phyloP scores from a whole-genome alignment of 2,888 invertebrate genomes.

The Trichogramma evanescens region DNA sequence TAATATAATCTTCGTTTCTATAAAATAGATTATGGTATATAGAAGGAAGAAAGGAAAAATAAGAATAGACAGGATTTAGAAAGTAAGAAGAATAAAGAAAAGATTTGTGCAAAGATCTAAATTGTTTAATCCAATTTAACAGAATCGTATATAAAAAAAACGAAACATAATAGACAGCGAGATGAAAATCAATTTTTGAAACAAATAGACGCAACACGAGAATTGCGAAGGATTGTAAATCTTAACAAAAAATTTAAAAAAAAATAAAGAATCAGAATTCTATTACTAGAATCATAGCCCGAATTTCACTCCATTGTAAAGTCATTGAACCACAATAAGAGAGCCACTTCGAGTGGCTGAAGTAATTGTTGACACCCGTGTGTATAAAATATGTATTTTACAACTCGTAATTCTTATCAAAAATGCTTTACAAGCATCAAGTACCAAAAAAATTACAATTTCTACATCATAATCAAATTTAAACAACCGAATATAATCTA shows the following conservation, averaged over 20 bases:
- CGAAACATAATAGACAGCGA: conserved; percentile 22
- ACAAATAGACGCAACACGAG: conserved; percentile 22
- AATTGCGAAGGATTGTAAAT: conserved; percentile 21
- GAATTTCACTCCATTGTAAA: conserved; percentile 19
- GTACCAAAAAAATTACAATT: too few relatives aligned
- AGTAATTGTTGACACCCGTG: too few relatives aligned
- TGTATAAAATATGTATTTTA: too few relatives aligned
- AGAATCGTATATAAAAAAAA: conserved; percentile 20
- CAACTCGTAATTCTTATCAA: too few relatives aligned
- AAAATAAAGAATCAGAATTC: conserved; percentile 23
- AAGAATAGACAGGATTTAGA: conserved; percentile 9
- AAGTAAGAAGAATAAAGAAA: conserved; percentile 9
- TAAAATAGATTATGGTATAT: conserved; percentile 19
- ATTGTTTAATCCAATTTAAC: conserved; percentile 23
- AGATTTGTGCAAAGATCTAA: conserved; percentile 21
- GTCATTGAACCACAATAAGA: conserved; percentile 21
- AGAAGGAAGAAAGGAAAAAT: conserved; percentile 14
- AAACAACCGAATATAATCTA: conserved; percentile 16
- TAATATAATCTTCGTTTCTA: conserved; percentile 7
- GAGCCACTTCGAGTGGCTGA: conserved; percentile 2
- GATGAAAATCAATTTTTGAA: conserved; percentile 21
- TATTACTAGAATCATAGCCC: conserved; percentile 23
- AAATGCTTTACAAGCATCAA: too few relatives aligned
- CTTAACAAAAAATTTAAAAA: conserved; percentile 21
- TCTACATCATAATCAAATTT: background rate